Evolutionary conservation across 2,113 vertebrate species (phyloP).

Genomic region (Elanus axillaris): DNA sequence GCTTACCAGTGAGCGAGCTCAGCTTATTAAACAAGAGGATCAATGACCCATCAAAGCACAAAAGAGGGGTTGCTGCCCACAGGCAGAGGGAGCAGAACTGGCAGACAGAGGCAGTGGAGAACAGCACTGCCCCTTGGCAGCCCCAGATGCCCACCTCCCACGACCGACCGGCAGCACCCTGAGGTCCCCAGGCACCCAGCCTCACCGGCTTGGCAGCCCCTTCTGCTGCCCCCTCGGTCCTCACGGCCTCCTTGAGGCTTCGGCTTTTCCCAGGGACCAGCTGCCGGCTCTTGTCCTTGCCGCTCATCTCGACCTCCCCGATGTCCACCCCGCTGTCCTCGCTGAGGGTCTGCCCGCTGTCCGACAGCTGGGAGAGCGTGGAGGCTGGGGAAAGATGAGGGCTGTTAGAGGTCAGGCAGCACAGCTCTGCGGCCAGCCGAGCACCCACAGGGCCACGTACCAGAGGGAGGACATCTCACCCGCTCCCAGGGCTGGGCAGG

Average conservation of each 20-base stretch:
- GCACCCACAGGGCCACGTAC: background rate
- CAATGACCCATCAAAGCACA: background rate
- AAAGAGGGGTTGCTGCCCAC: rapidly evolving
- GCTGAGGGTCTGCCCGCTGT: slow-evolving; percentile 94
- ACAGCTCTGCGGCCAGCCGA: background rate
- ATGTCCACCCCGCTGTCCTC: slow-evolving; percentile 98
- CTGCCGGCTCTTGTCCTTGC: slow-evolving; percentile 79
- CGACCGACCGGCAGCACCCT: background rate
- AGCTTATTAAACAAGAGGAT: too few relatives aligned
- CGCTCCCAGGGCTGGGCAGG: background rate
- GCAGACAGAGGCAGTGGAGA: background rate
- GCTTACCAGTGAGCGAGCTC: background rate
- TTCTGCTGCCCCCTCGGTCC: slow-evolving; percentile 67
- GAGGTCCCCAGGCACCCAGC: background rate
- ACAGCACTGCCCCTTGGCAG: background rate
- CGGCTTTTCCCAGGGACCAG: slow-evolving; percentile 73
- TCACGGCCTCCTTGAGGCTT: slow-evolving; percentile 62
- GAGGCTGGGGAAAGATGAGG: slow-evolving; percentile 75
- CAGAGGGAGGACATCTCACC: background rate
- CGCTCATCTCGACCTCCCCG: slow-evolving; percentile 80
- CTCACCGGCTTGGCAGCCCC: slow-evolving; percentile 87
- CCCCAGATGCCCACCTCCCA: background rate
- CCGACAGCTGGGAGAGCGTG: slow-evolving; percentile 91
- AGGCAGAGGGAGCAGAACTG: background rate
- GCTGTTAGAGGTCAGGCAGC: background rate